Base-by-base conservation (phyloP, 2,113 vertebrate species). In the Chaetorhynchus papuensis region DNA sequence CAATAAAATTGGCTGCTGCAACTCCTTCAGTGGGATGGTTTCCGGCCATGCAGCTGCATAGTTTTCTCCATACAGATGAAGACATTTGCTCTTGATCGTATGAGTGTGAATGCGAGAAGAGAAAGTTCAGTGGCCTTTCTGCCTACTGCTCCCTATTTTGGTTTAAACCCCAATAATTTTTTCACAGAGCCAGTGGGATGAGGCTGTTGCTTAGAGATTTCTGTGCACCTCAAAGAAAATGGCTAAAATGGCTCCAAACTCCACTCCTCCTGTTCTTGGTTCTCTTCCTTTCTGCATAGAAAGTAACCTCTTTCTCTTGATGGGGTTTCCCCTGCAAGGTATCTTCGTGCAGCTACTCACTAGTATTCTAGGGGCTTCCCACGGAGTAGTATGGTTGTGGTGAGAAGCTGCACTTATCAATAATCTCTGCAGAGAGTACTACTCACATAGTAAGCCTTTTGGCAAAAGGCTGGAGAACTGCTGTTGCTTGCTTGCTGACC, bases 81-180 rank as follows among this genome's bases (percentile, higher is more conserved):
- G 24, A 10, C 0, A 0, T 86, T 88, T 68, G 30, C 74, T 41
- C n/a, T 74, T 70, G 14, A 10, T 31, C 0, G 0, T 28, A 15
- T 4, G 2, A 56, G 13, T 49, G 30, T 30, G 35, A 60, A 57
- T 57, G 33, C 71, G 83, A 54, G 63, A 83, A 33, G 21, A 56
- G 52, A 64, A 78, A 42, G 37, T 50, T 59, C 65, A 83, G 10
- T 22, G 39, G 35, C 35, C 28, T 69, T 44, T 91, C 42, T 89
- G 11, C 28, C 47, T 70, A 4, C 63, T 85, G n/a, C 41, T 95
- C 19, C 54, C 35, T 24, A 1, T 49, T 39, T 49, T 31, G 21
- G 12, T 57, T 90, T 72, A 80, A 53, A 69, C 33, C 13, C 21
- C 30, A 35, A 10, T 39, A 30, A 10, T 41, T 61, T 1, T 21